Percentiles rank a stretch among this genome's conserved stretches.
phyloP scores from a whole-genome alignment of 1,140 invertebrate genomes.

The Phortica variegata region DNA sequence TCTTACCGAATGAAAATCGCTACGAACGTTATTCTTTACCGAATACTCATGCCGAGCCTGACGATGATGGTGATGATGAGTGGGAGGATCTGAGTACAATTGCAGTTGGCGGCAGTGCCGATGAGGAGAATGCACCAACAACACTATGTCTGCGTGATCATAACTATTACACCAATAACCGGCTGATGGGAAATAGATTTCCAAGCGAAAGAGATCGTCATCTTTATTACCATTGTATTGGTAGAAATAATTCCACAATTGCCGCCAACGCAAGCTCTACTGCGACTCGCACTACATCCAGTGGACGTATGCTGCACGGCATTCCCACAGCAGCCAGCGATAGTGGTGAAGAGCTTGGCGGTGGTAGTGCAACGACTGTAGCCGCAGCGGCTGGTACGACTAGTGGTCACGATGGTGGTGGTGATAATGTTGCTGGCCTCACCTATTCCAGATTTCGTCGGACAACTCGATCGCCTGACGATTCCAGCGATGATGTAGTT shows the following conservation, averaged over 20 bases:
- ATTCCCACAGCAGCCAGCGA: not conserved
- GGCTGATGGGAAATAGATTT: too few relatives aligned
- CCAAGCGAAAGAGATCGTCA: too few relatives aligned
- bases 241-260: conserved; percentile 2
- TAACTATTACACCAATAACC: conserved; percentile 28
- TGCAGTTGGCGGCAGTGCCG: conserved; percentile 31
- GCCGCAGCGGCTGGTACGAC: conserved; percentile 2
- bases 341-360: not conserved
- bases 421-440: not conserved
- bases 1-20: too few relatives aligned
- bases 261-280: conserved; percentile 21
- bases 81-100: too few relatives aligned
- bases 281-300: conserved; percentile 37
- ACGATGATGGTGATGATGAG: conserved; percentile 18
- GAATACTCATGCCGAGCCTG: too few relatives aligned
- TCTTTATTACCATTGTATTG: conserved; percentile 29
- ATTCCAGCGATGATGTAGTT: conserved; percentile 22
- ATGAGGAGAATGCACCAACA: conserved; percentile 12
- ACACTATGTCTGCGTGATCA: conserved; percentile 14
- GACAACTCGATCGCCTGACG: conserved; percentile 18
- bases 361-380: conserved; percentile 22
- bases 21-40: too few relatives aligned
- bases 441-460: conserved; percentile 10
- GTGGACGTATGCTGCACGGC: conserved; percentile 24
- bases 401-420: not conserved